Evolutionary conservation across 2,888 invertebrate genomes (phyloP).

Genomic region (Saturnia japonica): DNA sequence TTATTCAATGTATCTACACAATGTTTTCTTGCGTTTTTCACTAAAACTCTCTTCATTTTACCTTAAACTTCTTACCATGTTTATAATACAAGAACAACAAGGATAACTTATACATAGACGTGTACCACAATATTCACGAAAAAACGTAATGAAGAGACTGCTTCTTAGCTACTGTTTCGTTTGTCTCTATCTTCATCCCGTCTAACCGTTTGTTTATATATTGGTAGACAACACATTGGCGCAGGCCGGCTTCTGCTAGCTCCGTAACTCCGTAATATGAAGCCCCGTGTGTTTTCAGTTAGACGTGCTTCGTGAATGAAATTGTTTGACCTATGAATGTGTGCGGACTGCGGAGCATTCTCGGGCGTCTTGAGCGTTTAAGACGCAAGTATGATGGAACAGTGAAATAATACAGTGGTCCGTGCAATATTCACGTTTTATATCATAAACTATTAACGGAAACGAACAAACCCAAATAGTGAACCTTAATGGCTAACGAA

Average conservation of each 20-base stretch:
- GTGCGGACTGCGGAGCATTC: constrained; percentile 12
- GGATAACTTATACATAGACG: neutral
- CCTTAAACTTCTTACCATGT: constrained; percentile 17
- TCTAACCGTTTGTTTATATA: constrained; percentile 78
- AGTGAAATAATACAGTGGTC: constrained; percentile 36
- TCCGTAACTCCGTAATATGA: constrained; percentile 56
- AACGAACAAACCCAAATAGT: constrained; percentile 8
- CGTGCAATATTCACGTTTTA: constrained; percentile 62
- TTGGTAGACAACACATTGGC: constrained; percentile 79
- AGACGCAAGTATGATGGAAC: constrained; percentile 25
- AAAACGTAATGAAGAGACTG: constrained; percentile 17
- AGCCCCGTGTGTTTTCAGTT: constrained; percentile 59
- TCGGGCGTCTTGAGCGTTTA: constrained; percentile 21
- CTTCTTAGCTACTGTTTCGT: constrained; percentile 31
- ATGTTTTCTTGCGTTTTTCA: constrained; percentile 27
- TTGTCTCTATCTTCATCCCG: constrained; percentile 72
- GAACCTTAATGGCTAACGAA: neutral
- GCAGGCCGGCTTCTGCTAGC: constrained; percentile 69
- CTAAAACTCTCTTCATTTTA: constrained; percentile 23
- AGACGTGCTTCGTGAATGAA: constrained; percentile 66
- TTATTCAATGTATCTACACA: constrained; percentile 42
- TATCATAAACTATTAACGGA: constrained; percentile 24
- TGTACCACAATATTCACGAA: neutral
- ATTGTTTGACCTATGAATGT: constrained; percentile 31
- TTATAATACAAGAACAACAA: neutral